phyloP scores from a whole-genome alignment of 2,113 vertebrate species.

The Pholis gunnellus region DNA sequence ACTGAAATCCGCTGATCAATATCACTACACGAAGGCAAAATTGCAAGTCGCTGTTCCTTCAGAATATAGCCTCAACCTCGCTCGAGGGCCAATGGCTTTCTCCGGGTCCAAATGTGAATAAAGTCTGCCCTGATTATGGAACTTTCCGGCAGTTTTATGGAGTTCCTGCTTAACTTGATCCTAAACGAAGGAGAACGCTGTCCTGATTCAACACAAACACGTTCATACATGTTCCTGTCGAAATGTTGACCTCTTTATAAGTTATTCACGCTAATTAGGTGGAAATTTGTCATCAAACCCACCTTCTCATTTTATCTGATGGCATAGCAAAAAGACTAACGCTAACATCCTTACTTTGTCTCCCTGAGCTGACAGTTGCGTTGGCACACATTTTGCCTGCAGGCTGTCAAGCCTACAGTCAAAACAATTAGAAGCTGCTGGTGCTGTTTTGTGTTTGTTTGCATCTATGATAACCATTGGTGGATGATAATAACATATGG shows the following conservation, averaged over 20 bases:
- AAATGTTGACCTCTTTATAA: constrained; percentile 1
- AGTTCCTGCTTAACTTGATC: constrained; percentile 15
- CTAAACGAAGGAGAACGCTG: neutral
- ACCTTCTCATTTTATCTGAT: constrained; percentile 35
- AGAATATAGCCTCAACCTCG: constrained; percentile 11
- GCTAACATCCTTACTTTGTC: constrained; percentile 32
- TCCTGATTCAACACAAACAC: constrained; percentile 3
- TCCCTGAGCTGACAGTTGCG: constrained; percentile 56
- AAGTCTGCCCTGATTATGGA: constrained; percentile 38
- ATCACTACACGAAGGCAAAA: constrained; percentile 59
- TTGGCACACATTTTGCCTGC: constrained; percentile 56
- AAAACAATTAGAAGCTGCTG: constrained; percentile 59
- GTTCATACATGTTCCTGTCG: neutral
- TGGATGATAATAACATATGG: constrained; percentile 76
- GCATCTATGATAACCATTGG: constrained; percentile 49
- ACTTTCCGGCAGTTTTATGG: constrained; percentile 22
- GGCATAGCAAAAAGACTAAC: constrained; percentile 30
- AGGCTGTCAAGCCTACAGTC: constrained; percentile 65
- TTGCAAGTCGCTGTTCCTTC: constrained; percentile 62
- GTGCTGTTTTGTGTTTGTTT: constrained; percentile 44
- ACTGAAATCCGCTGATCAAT: constrained; percentile 57
- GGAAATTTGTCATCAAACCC: neutral
- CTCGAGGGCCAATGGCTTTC: constrained; percentile 30
- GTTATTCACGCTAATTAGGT: neutral
- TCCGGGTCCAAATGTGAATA: constrained; percentile 45